A percentile compares a stretch with the other conserved stretches of the same genome.
phyloP scores from a whole-genome alignment of 2,797 vertebrate species.

The Neopelma chrysocephalum region DNA sequence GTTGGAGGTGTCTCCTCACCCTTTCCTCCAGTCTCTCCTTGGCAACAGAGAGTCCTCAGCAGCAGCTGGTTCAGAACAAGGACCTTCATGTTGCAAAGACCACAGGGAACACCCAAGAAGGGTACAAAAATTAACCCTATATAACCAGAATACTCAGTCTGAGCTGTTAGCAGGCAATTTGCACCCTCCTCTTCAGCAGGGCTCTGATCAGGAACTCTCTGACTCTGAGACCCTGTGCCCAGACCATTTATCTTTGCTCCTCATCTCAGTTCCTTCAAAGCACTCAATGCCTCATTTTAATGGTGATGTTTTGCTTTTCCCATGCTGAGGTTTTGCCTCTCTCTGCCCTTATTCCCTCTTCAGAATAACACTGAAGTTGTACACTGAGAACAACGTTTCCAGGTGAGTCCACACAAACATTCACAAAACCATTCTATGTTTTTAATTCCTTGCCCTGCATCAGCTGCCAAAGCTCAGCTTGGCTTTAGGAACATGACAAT shows the following conservation, averaged over 20 bases:
- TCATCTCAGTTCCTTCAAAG: neutral
- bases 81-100: neutral
- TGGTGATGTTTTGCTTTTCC: neutral
- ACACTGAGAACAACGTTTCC: neutral
- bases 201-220: neutral
- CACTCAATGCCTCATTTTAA: neutral
- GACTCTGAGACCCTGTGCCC: neutral
- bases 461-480: neutral
- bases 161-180: neutral
- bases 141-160: neutral
- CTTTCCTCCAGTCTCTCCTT: neutral
- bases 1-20: neutral
- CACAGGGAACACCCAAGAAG: neutral
- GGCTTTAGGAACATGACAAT: neutral
- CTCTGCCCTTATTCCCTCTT: neutral
- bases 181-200: neutral
- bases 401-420: fast-evolving
- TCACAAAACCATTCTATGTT: fast-evolving
- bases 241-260: neutral
- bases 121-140: neutral
- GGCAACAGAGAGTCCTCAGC: neutral
- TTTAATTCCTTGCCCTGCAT: neutral
- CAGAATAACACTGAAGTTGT: neutral
- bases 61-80: neutral
- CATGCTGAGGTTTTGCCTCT: neutral